A percentile compares a stretch with the other conserved stretches of the same genome.
phyloP scores from a whole-genome alignment of 2,797 vertebrate genomes.

The Poeciliopsis turneri region DNA sequence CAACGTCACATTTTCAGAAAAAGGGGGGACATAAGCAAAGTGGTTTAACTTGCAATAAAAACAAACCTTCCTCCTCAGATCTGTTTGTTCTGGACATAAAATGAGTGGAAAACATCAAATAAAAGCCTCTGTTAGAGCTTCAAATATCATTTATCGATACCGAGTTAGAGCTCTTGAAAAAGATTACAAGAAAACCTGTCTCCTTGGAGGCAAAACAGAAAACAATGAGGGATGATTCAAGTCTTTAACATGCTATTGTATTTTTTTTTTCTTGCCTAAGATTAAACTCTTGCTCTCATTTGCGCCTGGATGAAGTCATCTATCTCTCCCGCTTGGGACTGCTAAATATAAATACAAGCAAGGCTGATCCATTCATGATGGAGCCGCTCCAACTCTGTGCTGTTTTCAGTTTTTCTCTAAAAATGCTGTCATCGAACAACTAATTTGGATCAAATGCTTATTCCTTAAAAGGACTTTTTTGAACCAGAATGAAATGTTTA shows the following conservation, averaged over 20 bases:
- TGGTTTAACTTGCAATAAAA: conserved; percentile 7
- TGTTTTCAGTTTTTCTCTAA: conserved; percentile 42
- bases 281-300: conserved; percentile 54
- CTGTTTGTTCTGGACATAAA: not conserved
- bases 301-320: conserved; percentile 54
- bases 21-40: not conserved
- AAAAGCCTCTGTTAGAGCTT: not conserved
- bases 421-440: conserved; percentile 73
- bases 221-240: not conserved
- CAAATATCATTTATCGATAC: not conserved
- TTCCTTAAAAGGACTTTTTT: conserved; percentile 81
- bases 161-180: not conserved
- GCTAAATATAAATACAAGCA: conserved; percentile 58
- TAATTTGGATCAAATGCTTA: conserved; percentile 73
- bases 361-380: conserved; percentile 60
- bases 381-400: conserved; percentile 42
- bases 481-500: conserved; percentile 57
- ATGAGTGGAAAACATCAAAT: not conserved
- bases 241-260: not conserved
- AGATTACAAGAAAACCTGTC: not conserved
- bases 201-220: not conserved
- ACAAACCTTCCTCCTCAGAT: not conserved
- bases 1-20: not conserved
- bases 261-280: conserved; percentile 4
- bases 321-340: conserved; percentile 52